Conservation (phyloP, 1,140 invertebrate genomes). For the Eubasilissa regina region DNA sequence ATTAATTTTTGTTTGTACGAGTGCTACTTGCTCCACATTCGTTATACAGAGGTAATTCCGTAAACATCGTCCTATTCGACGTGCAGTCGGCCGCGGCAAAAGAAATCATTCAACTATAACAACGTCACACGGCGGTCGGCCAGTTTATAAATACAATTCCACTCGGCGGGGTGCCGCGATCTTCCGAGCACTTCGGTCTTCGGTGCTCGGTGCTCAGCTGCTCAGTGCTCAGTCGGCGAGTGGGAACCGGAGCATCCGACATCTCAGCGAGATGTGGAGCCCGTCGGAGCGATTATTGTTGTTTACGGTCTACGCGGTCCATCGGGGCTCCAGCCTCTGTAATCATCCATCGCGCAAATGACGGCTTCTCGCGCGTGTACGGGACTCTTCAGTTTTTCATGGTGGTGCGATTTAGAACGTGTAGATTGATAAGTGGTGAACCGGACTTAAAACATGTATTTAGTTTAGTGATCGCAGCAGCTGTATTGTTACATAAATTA, state of each 20-base stretch:
- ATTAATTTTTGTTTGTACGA: background rate
- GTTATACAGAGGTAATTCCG: slow-evolving; percentile 7
- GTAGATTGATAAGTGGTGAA: background rate
- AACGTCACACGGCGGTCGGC: slow-evolving; percentile 32
- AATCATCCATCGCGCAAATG: too few species aligned
- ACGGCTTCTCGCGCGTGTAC: too few species aligned
- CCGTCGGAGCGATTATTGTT: background rate
- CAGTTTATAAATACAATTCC: slow-evolving; percentile 45
- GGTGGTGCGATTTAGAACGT: background rate
- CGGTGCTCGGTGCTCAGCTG: background rate
- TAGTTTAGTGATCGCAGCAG: background rate
- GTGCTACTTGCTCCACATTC: background rate
- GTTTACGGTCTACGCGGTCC: too few species aligned
- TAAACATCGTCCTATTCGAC: background rate
- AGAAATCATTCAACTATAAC: slow-evolving; percentile 19
- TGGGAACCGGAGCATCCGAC: background rate
- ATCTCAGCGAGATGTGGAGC: background rate
- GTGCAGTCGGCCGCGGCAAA: slow-evolving; percentile 16
- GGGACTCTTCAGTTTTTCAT: too few species aligned
- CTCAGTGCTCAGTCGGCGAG: background rate
- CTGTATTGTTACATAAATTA: background rate
- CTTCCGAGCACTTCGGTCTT: too few species aligned
- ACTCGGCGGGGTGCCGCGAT: slow-evolving; percentile 38
- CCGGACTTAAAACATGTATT: background rate
- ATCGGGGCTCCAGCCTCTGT: too few species aligned